phyloP scores from a whole-genome alignment of 2,797 vertebrate species.

The Delichon dasypus region DNA sequence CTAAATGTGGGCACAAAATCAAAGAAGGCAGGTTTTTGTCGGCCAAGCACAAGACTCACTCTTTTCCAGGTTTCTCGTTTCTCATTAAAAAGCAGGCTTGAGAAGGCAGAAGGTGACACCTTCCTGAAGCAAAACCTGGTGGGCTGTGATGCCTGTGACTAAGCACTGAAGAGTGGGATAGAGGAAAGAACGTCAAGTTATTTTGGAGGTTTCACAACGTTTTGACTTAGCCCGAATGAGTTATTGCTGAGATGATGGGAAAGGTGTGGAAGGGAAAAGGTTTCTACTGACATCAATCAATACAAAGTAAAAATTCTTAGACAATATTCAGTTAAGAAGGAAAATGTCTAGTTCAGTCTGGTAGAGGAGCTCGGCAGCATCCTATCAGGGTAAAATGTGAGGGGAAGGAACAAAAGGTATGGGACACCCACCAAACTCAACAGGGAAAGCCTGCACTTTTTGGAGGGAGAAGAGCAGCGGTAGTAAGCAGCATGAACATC shows the following conservation, averaged over 20 bases:
- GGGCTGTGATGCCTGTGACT: neutral
- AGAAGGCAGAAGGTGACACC: neutral
- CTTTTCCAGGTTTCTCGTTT: neutral
- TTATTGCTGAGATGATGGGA: neutral
- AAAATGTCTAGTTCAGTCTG: neutral
- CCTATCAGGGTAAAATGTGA: neutral
- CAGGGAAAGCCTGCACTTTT: neutral
- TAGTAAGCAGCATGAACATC: neutral
- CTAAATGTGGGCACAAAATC: neutral
- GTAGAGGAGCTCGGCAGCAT: neutral
- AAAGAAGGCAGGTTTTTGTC: neutral
- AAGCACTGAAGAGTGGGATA: neutral
- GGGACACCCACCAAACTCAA: neutral
- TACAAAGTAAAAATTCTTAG: neutral
- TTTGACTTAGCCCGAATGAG: neutral
- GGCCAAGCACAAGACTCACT: neutral
- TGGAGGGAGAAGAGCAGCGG: neutral
- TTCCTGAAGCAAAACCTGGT: neutral
- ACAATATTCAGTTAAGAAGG: neutral
- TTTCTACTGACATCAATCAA: neutral
- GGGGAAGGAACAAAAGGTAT: neutral
- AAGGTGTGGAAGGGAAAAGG: neutral
- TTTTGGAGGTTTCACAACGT: neutral
- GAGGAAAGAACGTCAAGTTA: neutral
- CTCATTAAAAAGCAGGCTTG: neutral